These are phyloP conservation scores for Percopsis transmontana DNA, from an alignment of 2,113 vertebrate species.

Conservation along the genomic window DNA sequence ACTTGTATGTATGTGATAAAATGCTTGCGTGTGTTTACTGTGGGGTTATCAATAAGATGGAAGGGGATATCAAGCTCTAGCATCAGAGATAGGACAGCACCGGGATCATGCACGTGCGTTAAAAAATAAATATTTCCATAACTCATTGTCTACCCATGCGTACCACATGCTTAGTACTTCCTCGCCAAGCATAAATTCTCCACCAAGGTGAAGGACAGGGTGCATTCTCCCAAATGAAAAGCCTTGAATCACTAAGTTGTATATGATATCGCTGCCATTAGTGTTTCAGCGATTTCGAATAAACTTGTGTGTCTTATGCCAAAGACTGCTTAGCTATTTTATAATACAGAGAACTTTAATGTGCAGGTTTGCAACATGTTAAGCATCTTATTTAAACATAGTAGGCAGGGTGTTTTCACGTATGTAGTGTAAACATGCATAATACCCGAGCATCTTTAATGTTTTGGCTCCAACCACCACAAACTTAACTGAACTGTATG, in stretches of 20 bases:
- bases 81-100: not conserved
- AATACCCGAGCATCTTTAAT: too few relatives aligned
- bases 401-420: too few relatives aligned
- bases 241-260: constrained; percentile 48
- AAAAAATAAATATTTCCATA: constrained; percentile 11
- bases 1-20: too few relatives aligned
- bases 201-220: constrained; percentile 57
- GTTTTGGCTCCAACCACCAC: too few relatives aligned
- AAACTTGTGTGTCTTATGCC: constrained; percentile 53
- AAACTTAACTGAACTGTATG: too few relatives aligned
- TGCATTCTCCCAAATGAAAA: constrained; percentile 59
- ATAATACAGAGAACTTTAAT: too few relatives aligned
- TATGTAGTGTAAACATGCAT: too few relatives aligned
- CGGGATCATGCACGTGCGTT: not conserved
- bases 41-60: not conserved
- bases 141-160: not conserved
- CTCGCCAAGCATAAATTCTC: constrained; percentile 39
- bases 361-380: too few relatives aligned
- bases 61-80: not conserved
- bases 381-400: too few relatives aligned
- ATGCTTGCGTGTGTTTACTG: too few relatives aligned
- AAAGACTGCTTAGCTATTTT: constrained; percentile 3
- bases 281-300: constrained; percentile 50
- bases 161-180: not conserved
- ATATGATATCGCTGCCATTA: constrained; percentile 52